These are phyloP conservation scores for Chymomyza amoena DNA, from an alignment of 2,888 invertebrate species.

Conservation along the genomic window DNA sequence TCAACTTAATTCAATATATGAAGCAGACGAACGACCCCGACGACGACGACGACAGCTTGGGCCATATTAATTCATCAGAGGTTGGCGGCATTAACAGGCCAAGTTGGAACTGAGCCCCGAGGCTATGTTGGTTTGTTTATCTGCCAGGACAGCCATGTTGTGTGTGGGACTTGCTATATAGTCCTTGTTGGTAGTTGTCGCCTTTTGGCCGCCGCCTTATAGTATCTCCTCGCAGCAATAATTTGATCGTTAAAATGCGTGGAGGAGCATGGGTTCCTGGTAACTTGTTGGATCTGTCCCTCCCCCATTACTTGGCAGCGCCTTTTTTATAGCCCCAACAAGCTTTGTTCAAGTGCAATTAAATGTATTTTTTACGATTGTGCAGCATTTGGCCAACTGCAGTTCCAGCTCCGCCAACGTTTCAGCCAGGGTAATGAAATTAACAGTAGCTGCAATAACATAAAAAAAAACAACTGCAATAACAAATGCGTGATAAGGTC, in stretches of 20 bases:
- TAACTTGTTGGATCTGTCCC: neutral
- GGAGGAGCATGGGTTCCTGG: constrained; percentile 34
- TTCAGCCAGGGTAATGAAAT: constrained; percentile 50
- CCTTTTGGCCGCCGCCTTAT: constrained; percentile 21
- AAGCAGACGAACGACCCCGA: constrained; percentile 19
- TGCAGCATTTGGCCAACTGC: constrained; percentile 53
- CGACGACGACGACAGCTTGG: constrained; percentile 59
- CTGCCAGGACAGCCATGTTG: neutral
- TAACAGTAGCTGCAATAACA: constrained; percentile 40
- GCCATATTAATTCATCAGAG: constrained; percentile 45
- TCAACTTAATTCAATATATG: constrained; percentile 1
- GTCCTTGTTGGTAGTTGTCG: neutral
- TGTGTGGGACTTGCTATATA: neutral
- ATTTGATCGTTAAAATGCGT: constrained; percentile 71
- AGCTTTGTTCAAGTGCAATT: constrained; percentile 65
- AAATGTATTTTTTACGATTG: constrained; percentile 69
- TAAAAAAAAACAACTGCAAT: neutral
- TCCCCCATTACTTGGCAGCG: neutral
- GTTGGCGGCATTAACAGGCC: neutral
- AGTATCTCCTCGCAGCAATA: constrained; percentile 50
- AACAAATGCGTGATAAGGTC: no score
- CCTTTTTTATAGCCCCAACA: constrained; percentile 3
- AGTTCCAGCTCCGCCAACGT: constrained; percentile 2
- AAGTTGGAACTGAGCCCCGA: neutral
- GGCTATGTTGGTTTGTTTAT: neutral